Percentiles rank a stretch among this genome's conserved stretches.
Conservation (phyloP, 2,888 invertebrate genomes). For the Lasioglossum zephyrum region DNA sequence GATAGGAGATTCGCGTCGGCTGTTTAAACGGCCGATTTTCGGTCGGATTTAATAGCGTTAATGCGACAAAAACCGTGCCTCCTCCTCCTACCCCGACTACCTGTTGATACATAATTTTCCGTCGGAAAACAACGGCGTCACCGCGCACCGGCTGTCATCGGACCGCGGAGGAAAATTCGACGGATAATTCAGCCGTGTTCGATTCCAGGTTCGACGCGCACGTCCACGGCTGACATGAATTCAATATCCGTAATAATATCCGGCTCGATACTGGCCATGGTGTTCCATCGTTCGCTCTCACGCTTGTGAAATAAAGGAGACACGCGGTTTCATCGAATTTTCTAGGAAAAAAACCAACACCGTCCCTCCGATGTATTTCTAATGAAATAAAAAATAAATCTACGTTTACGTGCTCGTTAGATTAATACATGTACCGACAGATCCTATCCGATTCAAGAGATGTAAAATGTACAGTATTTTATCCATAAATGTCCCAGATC, state of each 20-base stretch:
- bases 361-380: background rate
- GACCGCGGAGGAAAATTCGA: constrained; percentile 14
- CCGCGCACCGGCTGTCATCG: constrained; percentile 12
- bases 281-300: background rate
- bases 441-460: too few relatives aligned
- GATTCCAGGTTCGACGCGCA: constrained; percentile 47
- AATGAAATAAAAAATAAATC: too few relatives aligned
- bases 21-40: background rate
- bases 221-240: constrained; percentile 44
- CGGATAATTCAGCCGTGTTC: constrained; percentile 35
- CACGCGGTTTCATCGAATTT: background rate
- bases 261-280: constrained; percentile 25
- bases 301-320: background rate
- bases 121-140: constrained; percentile 12
- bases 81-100: constrained; percentile 6
- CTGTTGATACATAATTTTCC: constrained; percentile 53
- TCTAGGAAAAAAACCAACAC: background rate
- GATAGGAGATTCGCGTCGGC: background rate
- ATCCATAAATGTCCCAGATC: too few relatives aligned
- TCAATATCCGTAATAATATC: constrained; percentile 64
- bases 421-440: too few relatives aligned
- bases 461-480: too few relatives aligned
- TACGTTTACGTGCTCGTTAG: background rate
- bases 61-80: constrained; percentile 36
- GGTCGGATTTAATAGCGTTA: constrained; percentile 19